Base-by-base conservation (phyloP, 2,888 invertebrate species). In the Blastobasis lacticolella region DNA sequence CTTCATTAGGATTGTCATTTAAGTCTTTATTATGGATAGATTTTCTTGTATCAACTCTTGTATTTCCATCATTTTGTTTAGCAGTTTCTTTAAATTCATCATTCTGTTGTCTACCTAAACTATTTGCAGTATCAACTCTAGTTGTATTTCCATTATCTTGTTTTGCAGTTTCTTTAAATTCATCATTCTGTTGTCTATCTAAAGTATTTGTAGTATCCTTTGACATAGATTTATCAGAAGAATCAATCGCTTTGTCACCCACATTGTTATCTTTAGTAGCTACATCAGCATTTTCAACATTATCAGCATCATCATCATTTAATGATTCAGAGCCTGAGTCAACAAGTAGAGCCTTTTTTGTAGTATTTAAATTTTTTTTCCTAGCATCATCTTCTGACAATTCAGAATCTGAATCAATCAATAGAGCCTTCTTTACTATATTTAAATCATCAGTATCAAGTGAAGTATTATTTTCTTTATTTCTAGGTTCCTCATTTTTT, bases 391-490 rank as follows among this genome's bases (percentile, higher is more conserved):
- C 10, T 10, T 6, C 40, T 40, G 38, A n/a, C 10, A 6, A 10
- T 50, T 69, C 69, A 38, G 69, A 63, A 37, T 68, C 71, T 37
- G 69, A 71, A 51, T 71, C 72, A 62, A 63, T 52, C 5, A 72
- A 54, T 52, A 71, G 56, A 37, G 63, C 64, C 51, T 60, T 64
- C 57, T 69, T 73, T 5, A 66, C 61, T 57, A 65, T 59, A 52
- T 61, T 55, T 36, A 65, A 56, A 37, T 48, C 50, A 50, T 7
- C 40, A n/a, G 38, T 10, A 38, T 7, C 47, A 8, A 38, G 8
- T 44, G 37, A 40, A 40, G 6, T 40, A 40, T 40, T 43, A 50
- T 51, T 23, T 36, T 38, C 36, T 48, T 48, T 23, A 43, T 10
- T 8, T 43, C 44, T 49, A 38, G 43, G 40, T n/a, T 49, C 53